Evolutionary conservation across 2,113 vertebrate species (phyloP), one percentile per base, ranked within the genome.

Genomic region (Brachyhypopomus occidentalis): DNA sequence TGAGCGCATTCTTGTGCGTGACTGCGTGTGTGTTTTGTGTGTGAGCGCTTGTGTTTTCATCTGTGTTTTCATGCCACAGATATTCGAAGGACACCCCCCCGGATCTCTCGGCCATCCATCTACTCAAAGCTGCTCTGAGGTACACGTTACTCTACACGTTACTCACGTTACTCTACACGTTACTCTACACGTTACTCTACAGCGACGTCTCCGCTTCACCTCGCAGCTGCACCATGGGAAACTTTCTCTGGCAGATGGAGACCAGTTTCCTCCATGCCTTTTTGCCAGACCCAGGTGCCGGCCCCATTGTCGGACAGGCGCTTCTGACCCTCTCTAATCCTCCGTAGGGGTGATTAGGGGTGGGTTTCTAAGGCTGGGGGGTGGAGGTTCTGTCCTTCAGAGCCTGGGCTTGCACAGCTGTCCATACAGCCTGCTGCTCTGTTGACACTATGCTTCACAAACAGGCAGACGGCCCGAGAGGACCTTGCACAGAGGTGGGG

Each of bases 71-170:
- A 82, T 87, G 70, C 63, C 67, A 86, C 87, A 95, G 94, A 87
- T 94, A 87, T 94, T 95, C 85, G 94, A 95, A 86, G 90, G 92
- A 36, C 80, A 86, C 72, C 87, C 89, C 85, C 89, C 88, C 16
- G 77, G 70, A 88, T 86, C 82, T 88, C 87, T 86, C 89, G 90
- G 87, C 82, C 90, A 84, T 41, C 77, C 88, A 79, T 88, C 85
- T 20, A 62, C 45, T 81, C 83, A 85, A 76, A 84, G 58, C 78
- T 89, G 82, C 85, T 93, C 92, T 85, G 85, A 89, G 85, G 94
- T 95, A 92, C 4, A 30, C 30, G 30, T 30, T 30, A 30, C 30
- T 30, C 30, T 30, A 30, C 30, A 30, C 30, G 30, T 16, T 8
- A 30, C 30, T 30, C 30, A 30, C 30, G 30, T 30, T 30, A 30